Conservation (phyloP, 2,888 invertebrate species). For the Brachyptera putata region DNA sequence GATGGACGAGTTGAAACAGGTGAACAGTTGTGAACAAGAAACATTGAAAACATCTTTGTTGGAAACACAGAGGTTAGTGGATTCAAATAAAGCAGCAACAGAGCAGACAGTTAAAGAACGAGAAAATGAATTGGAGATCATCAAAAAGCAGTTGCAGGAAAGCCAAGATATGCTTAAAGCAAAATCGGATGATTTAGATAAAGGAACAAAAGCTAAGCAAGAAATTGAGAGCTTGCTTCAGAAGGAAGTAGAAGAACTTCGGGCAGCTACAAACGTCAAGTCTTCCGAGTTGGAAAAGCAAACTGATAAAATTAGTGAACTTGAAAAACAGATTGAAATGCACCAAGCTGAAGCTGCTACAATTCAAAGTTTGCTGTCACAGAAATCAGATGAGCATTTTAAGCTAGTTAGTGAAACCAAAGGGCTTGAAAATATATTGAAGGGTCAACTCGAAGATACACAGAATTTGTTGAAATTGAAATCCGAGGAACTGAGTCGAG, state of each 20-base stretch:
- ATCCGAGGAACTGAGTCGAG: constrained; percentile 46
- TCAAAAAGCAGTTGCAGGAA: constrained; percentile 42
- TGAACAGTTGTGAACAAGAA: constrained; percentile 36
- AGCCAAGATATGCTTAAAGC: constrained; percentile 30
- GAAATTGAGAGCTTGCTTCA: constrained; percentile 37
- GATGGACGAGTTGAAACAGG: constrained; percentile 52
- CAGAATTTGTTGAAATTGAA: constrained; percentile 46
- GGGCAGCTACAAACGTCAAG: constrained; percentile 17
- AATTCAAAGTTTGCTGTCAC: constrained; percentile 37
- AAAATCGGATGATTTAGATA: constrained; percentile 27
- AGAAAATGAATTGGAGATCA: constrained; percentile 36
- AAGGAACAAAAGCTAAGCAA: constrained; percentile 37
- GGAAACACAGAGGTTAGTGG: constrained; percentile 27
- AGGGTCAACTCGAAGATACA: constrained; percentile 42
- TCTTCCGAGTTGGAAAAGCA: constrained; percentile 31
- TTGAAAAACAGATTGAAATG: constrained; percentile 33
- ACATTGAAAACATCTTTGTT: constrained; percentile 39
- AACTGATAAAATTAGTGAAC: constrained; percentile 36
- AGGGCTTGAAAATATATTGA: constrained; percentile 38
- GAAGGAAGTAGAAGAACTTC: constrained; percentile 23
- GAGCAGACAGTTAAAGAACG: constrained; percentile 36
- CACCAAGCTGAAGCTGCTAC: constrained; percentile 42
- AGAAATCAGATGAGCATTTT: constrained; percentile 37
- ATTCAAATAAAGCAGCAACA: constrained; percentile 26
- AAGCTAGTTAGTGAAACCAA: constrained; percentile 37